These are phyloP conservation scores for Lophura nycthemera DNA, from an alignment of 2,113 vertebrate species.

Conservation along the genomic window DNA sequence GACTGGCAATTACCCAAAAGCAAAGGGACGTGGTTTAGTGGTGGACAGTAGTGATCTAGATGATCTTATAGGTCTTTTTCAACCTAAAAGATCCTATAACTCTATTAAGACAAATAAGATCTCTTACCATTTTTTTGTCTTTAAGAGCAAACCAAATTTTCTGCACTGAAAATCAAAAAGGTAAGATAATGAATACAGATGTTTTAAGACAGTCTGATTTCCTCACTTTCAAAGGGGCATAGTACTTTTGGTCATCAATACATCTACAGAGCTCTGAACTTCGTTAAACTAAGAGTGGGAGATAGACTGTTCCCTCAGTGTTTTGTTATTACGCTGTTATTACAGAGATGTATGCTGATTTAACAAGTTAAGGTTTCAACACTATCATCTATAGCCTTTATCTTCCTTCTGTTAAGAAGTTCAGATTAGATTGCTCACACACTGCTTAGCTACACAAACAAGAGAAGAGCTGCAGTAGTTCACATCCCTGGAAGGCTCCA, in stretches of 20 bases:
- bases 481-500: not conserved
- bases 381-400: not conserved
- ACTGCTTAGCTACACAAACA: not conserved
- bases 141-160: slow-evolving; percentile 76
- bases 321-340: not conserved
- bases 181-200: not conserved
- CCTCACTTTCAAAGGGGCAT: not conserved
- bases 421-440: not conserved
- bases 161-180: slow-evolving; percentile 67
- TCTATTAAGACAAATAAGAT: not conserved
- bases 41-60: not conserved
- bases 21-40: not conserved
- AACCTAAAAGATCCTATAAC: not conserved
- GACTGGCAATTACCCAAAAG: not conserved
- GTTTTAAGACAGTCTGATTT: not conserved
- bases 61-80: not conserved
- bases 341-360: not conserved
- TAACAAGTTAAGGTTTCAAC: not conserved
- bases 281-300: not conserved
- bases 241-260: not conserved
- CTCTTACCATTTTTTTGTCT: slow-evolving; percentile 77
- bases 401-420: not conserved
- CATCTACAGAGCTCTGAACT: not conserved
- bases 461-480: not conserved
- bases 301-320: not conserved